Base-by-base conservation (phyloP, 2,888 invertebrate genomes). In the Yponomeuta malinellus region DNA sequence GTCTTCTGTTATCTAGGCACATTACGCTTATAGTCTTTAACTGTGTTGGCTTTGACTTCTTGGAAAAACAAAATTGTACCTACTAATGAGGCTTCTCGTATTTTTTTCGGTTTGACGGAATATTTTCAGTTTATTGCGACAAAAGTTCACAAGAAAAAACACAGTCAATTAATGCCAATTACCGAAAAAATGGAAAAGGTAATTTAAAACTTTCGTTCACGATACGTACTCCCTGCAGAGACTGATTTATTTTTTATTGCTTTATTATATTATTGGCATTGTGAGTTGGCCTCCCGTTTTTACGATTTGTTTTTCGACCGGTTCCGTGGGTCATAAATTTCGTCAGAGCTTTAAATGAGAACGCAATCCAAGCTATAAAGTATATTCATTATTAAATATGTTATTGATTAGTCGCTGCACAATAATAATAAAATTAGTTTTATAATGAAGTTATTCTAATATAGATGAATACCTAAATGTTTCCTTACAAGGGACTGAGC, bases 201-300 rank as follows among this genome's bases (percentile, higher is more conserved):
- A 83, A 85, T 85, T 81, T 82, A 81, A 80, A 77, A 76, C 81
- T 82, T 81, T 82, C 79, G 78, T 76, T 77, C 74, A 79, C 73
- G 77, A 76, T 81, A 78, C 81, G 81, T 82, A 82, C 85, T 79
- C 81, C 83, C 84, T 78, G 83, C 80, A 77, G 83, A 80, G 81
- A 78, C 76, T 75, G 78, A 82, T 83, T 81, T 76, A 82, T 83
- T 84, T 83, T 86, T 85, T 86, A 87, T 86, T 84, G 79, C 83
- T 85, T 86, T 88, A 89, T 89, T 86, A 88, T 88, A 86, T 83
- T 87, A 89, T 88, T 86, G 83, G 82, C 80, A 83, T 82, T 84
- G 86, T 85, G 82, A 84, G 79, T 83, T 83, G 83, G 52, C 84
- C 83, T 84, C 83, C 82, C 79, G 81, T 85, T 90, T 86, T 88